A percentile compares a stretch with the other conserved stretches of the same genome.
phyloP scores from a whole-genome alignment of 2,113 vertebrate species.

The Pteruthius melanotis region DNA sequence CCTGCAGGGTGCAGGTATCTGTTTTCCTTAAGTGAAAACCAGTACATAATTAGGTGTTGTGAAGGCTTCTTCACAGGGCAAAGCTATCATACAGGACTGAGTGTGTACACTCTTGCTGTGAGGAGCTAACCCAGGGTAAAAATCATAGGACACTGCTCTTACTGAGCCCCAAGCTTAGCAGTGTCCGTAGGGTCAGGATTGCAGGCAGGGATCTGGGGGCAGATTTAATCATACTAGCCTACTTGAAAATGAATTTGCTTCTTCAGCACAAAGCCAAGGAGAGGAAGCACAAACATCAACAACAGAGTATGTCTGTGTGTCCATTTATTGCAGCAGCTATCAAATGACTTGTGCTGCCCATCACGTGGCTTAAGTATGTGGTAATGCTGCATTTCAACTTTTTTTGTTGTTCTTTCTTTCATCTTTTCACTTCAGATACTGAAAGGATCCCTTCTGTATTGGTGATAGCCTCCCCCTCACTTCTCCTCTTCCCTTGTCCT shows the following conservation, averaged over 20 bases:
- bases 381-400: neutral
- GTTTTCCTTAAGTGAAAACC: neutral
- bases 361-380: neutral
- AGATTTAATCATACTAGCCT: neutral
- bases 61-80: neutral
- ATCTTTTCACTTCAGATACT: slow-evolving; percentile 28
- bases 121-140: neutral
- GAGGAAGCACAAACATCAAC: neutral
- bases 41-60: neutral
- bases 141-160: neutral
- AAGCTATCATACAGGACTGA: neutral
- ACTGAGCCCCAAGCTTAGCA: neutral
- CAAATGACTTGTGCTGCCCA: neutral
- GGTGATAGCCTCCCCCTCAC: neutral
- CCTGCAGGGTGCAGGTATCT: neutral
- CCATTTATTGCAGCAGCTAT: neutral
- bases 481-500: neutral
- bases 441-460: neutral
- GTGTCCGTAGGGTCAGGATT: neutral
- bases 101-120: accelerated
- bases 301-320: neutral
- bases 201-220: neutral
- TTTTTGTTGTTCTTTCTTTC: neutral
- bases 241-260: neutral
- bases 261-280: neutral